Conservation (phyloP, 2,888 invertebrate genomes). For the Eupithecia insigniata region DNA sequence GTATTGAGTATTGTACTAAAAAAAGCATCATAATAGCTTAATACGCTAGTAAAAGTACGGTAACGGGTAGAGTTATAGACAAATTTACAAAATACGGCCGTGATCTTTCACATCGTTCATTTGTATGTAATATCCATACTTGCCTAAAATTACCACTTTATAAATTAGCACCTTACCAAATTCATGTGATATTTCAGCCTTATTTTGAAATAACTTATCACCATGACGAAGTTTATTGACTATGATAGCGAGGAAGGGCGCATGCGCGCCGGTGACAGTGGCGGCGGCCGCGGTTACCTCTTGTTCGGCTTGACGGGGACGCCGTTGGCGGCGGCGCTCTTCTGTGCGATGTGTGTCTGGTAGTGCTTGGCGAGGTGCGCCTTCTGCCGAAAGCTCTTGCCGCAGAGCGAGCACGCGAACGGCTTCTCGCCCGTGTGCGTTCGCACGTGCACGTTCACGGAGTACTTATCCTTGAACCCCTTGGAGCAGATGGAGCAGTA, state of each 20-base stretch:
- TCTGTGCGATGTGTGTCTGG: conserved; percentile 95
- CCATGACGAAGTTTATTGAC: conserved; percentile 77
- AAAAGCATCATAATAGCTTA: conserved; percentile 69
- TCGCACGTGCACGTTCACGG: conserved; percentile 98
- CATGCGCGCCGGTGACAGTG: not conserved
- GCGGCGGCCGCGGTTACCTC: conserved; percentile 71
- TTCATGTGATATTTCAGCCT: conserved; percentile 82
- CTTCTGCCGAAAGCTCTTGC: conserved; percentile 96
- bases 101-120: conserved; percentile 65
- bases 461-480: conserved; percentile 98
- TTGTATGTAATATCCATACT: conserved; percentile 68
- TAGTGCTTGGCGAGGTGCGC: conserved; percentile 96
- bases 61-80: conserved; percentile 82
- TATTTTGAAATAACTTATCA: conserved; percentile 73
- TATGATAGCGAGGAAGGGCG: conserved; percentile 56
- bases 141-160: conserved; percentile 73
- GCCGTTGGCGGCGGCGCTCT: conserved; percentile 88
- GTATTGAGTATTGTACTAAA: conserved; percentile 52
- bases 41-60: conserved; percentile 79
- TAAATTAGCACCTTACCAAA: conserved; percentile 80
- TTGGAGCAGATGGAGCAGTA: conserved; percentile 97
- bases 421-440: conserved; percentile 99
- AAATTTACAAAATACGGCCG: conserved; percentile 79
- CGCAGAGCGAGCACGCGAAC: conserved; percentile 96
- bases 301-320: conserved; percentile 83